Conservation (phyloP, 92 coral and sea anemone species). For the Paragorgia papillata region DNA sequence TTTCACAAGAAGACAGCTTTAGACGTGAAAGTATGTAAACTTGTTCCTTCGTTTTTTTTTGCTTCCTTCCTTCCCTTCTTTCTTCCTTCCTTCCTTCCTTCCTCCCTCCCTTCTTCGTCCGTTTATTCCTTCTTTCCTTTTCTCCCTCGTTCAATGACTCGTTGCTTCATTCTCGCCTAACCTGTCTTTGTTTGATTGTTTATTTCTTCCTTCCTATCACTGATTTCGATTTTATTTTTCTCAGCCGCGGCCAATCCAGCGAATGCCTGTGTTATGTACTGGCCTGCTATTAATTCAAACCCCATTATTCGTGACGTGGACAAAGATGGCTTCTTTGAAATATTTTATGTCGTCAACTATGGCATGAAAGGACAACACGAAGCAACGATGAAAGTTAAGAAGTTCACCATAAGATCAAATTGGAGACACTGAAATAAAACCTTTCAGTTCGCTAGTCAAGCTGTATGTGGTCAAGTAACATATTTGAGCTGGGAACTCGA, state of each 20-base stretch:
- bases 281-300: conserved; percentile 28
- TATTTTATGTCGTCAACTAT: conserved; percentile 25
- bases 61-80: background rate
- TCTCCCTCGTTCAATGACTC: too few species aligned
- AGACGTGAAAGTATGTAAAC: background rate
- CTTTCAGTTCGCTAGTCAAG: too few species aligned
- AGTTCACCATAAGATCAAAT: conserved; percentile 11
- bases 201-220: too few species aligned
- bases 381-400: conserved; percentile 30
- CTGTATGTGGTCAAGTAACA: too few species aligned
- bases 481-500: too few species aligned
- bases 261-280: background rate
- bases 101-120: background rate
- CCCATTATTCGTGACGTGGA: conserved; percentile 35
- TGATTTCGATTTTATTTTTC: background rate
- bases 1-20: conserved; percentile 16
- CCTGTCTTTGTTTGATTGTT: too few species aligned
- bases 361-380: background rate
- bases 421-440: background rate
- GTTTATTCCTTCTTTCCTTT: too few species aligned
- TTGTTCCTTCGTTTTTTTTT: background rate
- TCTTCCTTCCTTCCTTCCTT: background rate
- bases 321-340: conserved; percentile 30
- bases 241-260: background rate
- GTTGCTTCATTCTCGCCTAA: too few species aligned